Base-by-base conservation (phyloP, 2,888 invertebrate species). In the Archips crataeganus region DNA sequence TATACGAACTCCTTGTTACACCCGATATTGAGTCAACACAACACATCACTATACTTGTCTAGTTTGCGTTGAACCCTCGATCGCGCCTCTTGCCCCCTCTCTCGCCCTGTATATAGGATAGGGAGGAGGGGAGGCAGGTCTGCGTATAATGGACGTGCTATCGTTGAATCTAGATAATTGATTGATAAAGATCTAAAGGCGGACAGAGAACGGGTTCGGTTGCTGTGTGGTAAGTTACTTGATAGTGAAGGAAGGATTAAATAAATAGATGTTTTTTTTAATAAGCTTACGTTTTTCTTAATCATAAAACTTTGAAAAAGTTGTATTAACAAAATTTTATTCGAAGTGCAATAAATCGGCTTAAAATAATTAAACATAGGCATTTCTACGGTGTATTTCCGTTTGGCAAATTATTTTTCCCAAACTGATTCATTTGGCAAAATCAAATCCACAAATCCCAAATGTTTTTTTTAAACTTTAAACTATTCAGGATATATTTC, bases 161-260 rank as follows among this genome's bases (percentile, higher is more conserved):
- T 78, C 77, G 75, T 73, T 75, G 75, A 78, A 83, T 84, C 84
- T 84, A 82, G 86, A 84, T 85, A 85, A 86, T 85, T 84, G 83
- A 87, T 86, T 84, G 87, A 86, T 87, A 84, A 80, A 80, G 79
- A 85, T 86, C 82, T 82, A 77, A 75, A 79, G 79, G 74, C 77
- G 76, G 70, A 75, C 68, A 67, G 75, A 75, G 76, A 78, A 84
- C 75, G 80, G 79, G 80, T 82, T 80, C 73, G 69, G 74, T 47
- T 42, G 75, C 75, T 47, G 73, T 69, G 69, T 70, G 70, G 69
- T 70, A 70, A 36, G 70, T 76, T 32, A 13, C 61, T 62, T 60
- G 60, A 9, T 64, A 39, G 6, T 36, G 39, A 32, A 5, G n/a
- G 3, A 49, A 49, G 6, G 15, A 2, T 54, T 45, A 11, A 36